Evolutionary conservation across 2,797 vertebrate genomes (phyloP), one percentile per base, ranked within the genome.

Genomic region (Pyrocephalus nanus): DNA sequence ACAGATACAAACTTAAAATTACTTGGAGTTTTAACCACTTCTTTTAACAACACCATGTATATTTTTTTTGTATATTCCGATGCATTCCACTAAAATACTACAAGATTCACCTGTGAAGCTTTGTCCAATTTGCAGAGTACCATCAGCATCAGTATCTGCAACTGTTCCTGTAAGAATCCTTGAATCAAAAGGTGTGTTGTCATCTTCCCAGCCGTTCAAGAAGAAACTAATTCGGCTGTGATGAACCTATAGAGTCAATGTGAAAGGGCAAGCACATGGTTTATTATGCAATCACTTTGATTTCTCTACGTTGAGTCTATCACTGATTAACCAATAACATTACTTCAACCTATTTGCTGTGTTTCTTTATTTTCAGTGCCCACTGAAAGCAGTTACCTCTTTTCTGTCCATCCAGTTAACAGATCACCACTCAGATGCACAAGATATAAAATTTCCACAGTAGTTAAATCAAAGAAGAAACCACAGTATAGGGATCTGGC

Each of bases 171-270:
- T 90, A 74, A 99, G 98, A 85, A 96, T 97, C 90, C 97, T 98
- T 62, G 98, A 97, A 95, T 98, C 98, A 95, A 99, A 99, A 53
- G 99, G 97, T 48, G 97, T 98, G 51, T 97, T 97, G 82, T 99
- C 98, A 57, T 99, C 98, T 97, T 99, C 98, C 69, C 98, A 97
- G 12, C 99, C 99, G 92, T 99, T 97, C 95, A 99, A 93, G 92
- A 99, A 99, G 77, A 99, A 98, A 97, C 98, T 99, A 93, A 97
- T 97, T 91, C 96, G 98, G 91, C 96, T 98, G 67, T 98, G 97
- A 80, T 99, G 97, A 11, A 99, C 98, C 99, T 99, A 94, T 13
- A 97, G 96, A 92, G 96, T 65, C 90, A 87, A 87, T 11, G 23
- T 19, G 53, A 91, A 79, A 7, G 4, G 20, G 15, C 9, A 91